phyloP scores from a whole-genome alignment of 2,888 invertebrate genomes.

The Drosophila histrio region DNA sequence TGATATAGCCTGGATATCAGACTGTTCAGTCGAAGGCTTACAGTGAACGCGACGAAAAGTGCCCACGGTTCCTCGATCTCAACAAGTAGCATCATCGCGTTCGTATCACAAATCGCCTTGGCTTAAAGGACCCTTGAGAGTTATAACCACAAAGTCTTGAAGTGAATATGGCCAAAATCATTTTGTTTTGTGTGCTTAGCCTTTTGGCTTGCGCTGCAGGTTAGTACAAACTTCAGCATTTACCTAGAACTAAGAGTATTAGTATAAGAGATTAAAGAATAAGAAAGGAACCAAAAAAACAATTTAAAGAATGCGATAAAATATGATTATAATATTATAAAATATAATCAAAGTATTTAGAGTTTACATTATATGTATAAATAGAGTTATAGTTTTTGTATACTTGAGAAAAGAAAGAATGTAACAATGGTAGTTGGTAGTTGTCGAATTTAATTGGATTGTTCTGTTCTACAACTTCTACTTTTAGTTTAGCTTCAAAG shows the following conservation, averaged over 20 bases:
- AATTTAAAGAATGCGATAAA: background rate
- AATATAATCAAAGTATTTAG: no score
- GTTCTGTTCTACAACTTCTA: constrained; percentile 7
- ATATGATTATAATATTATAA: no score
- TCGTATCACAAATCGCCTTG: constrained; percentile 35
- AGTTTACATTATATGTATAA: no score
- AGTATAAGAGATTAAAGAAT: background rate
- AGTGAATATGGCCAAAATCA: constrained; percentile 77
- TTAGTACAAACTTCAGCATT: constrained; percentile 55
- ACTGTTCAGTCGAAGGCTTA: constrained; percentile 75
- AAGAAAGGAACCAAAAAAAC: background rate
- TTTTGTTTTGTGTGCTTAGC: constrained; percentile 77
- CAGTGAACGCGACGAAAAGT: constrained; percentile 79
- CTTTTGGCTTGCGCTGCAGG: constrained; percentile 80
- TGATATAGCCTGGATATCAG: constrained; percentile 62
- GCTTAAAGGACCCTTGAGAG: constrained; percentile 31
- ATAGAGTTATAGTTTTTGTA: no score
- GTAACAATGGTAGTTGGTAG: background rate
- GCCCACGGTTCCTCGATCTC: constrained; percentile 60
- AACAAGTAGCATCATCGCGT: constrained; percentile 36
- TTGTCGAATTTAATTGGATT: constrained; percentile 19
- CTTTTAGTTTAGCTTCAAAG: constrained; percentile 1
- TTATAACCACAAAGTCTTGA: constrained; percentile 24
- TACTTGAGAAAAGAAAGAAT: background rate
- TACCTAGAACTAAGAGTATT: background rate